A percentile compares a stretch with the other conserved stretches of the same genome.
Evolutionary conservation across 2,888 invertebrate genomes (phyloP).

Genomic region (Notodonta ziczac): DNA sequence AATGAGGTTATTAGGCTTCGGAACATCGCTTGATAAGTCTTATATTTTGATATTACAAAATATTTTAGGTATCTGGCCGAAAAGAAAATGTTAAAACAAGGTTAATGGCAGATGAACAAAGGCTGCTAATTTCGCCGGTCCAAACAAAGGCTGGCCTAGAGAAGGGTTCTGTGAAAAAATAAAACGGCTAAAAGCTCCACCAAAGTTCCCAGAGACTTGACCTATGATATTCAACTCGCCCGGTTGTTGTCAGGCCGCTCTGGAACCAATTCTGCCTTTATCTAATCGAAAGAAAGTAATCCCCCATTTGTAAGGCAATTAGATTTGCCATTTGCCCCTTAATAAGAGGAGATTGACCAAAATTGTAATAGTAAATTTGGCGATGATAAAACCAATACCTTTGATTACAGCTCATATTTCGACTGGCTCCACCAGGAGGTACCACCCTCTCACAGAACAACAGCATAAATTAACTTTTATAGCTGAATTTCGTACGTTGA

Average conservation of each 20-base stretch:
- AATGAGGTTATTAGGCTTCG: too few species aligned
- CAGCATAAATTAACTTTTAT: too few species aligned
- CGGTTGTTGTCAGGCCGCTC: not conserved
- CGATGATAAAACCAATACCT: too few species aligned
- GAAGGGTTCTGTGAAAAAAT: slow-evolving; percentile 6
- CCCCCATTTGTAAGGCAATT: not conserved
- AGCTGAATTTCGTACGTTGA: too few species aligned
- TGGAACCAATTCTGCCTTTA: not conserved
- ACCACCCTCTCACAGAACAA: too few species aligned
- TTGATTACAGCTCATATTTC: too few species aligned
- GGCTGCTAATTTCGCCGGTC: not conserved
- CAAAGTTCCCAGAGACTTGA: not conserved
- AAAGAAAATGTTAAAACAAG: slow-evolving; percentile 6
- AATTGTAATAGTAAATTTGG: too few species aligned
- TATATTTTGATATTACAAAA: not conserved
- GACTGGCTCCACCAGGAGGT: too few species aligned
- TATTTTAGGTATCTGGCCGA: not conserved
- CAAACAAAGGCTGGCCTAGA: slow-evolving; percentile 3
- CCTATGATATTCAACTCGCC: not conserved
- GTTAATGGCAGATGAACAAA: slow-evolving; percentile 6
- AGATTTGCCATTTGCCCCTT: too few species aligned
- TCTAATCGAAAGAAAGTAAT: not conserved
- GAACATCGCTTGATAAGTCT: not conserved
- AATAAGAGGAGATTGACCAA: too few species aligned
- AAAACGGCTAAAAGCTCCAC: not conserved